Percentiles rank a stretch among this genome's conserved stretches.
Conservation (phyloP, 1,140 invertebrate species). For the Mactra quadrangularis region DNA sequence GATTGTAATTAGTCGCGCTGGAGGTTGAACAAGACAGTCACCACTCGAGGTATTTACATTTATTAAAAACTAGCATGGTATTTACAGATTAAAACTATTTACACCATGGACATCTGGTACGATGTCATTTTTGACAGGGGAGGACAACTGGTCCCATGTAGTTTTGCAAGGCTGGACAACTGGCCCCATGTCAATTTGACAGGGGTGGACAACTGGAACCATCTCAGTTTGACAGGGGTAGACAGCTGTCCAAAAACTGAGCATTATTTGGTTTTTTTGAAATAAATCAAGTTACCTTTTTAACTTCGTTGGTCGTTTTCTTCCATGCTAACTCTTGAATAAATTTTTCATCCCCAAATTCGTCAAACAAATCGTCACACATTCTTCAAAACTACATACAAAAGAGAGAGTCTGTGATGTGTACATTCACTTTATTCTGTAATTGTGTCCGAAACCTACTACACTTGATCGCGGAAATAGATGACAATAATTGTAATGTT, state of each 20-base stretch:
- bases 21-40: too few relatives aligned
- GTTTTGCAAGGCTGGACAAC: not conserved
- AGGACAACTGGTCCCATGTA: not conserved
- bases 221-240: not conserved
- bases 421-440: too few relatives aligned
- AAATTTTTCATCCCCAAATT: not conserved
- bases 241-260: not conserved
- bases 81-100: too few relatives aligned
- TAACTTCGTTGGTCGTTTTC: conserved; percentile 10
- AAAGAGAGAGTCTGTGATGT: too few relatives aligned
- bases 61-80: too few relatives aligned
- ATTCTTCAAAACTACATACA: not conserved
- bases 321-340: conserved; percentile 5
- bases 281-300: not conserved
- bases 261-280: not conserved
- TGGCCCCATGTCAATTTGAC: not conserved
- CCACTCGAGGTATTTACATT: too few relatives aligned
- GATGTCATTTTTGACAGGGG: too few relatives aligned
- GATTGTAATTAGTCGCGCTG: too few relatives aligned
- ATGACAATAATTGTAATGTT: too few relatives aligned
- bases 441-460: too few relatives aligned
- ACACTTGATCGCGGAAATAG: too few relatives aligned
- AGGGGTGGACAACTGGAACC: not conserved
- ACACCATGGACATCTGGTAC: not conserved
- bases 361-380: conserved; percentile 28